Evolutionary conservation across 1,140 invertebrate genomes (phyloP).

Genomic region (Hyposmocoma kahamanoa): DNA sequence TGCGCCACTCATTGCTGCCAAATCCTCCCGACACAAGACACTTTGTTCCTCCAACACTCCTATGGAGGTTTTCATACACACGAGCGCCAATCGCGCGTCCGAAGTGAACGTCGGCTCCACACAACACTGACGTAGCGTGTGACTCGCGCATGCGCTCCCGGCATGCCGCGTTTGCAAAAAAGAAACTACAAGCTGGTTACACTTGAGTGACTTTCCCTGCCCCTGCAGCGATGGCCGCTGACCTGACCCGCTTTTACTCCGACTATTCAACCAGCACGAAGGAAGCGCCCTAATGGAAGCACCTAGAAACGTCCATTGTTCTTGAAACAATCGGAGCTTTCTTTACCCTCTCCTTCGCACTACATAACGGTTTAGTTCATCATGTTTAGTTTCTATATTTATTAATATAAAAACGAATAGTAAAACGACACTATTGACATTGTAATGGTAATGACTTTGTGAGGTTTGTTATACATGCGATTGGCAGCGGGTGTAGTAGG

Average conservation of each 20-base stretch:
- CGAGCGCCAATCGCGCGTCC: slow-evolving; percentile 60
- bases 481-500: no score
- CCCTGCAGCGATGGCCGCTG: slow-evolving; percentile 29
- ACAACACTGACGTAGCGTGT: slow-evolving; percentile 55
- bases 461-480: no score
- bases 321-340: no score
- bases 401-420: no score
- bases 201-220: slow-evolving; percentile 60
- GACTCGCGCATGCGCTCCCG: slow-evolving; percentile 55
- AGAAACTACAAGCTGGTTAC: slow-evolving; percentile 48
- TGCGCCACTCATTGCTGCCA: slow-evolving; percentile 46
- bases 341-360: no score
- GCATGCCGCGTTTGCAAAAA: slow-evolving; percentile 52
- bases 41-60: slow-evolving; percentile 19
- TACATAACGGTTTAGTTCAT: no score
- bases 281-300: not conserved
- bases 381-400: no score
- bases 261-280: not conserved
- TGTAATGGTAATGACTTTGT: no score
- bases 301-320: not conserved
- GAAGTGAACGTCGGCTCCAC: slow-evolving; percentile 63
- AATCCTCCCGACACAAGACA: not conserved
- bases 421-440: no score
- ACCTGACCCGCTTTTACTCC: slow-evolving; percentile 58
- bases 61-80: slow-evolving; percentile 29